These are phyloP conservation scores for Pseudomyrmex cubaensis DNA, from an alignment of 1,140 invertebrate species.

Conservation along the genomic window DNA sequence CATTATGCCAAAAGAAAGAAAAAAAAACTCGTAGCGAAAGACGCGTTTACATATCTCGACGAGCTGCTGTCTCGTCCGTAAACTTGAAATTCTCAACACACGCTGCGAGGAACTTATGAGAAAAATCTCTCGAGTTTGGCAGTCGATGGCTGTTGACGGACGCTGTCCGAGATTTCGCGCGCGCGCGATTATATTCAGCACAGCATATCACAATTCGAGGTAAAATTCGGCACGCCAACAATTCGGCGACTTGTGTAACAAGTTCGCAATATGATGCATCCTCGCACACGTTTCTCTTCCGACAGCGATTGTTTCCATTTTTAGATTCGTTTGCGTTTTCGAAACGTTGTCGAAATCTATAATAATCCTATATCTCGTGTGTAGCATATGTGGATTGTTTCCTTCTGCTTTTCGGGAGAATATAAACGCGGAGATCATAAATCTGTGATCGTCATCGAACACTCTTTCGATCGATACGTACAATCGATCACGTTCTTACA, in stretches of 20 bases:
- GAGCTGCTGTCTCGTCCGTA: constrained; percentile 7
- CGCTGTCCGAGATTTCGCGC: constrained; percentile 41
- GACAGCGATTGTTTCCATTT: constrained; percentile 2
- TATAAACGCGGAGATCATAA: neutral
- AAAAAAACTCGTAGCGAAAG: too few species aligned
- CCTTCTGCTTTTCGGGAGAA: too few species aligned
- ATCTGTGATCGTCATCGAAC: neutral
- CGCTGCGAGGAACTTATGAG: constrained; percentile 49
- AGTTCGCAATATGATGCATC: constrained; percentile 30
- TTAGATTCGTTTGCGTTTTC: too few species aligned
- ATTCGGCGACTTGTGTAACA: constrained; percentile 27
- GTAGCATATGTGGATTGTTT: neutral
- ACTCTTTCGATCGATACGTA: neutral
- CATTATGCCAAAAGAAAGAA: too few species aligned
- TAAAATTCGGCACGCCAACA: constrained; percentile 44
- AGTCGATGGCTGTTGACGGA: constrained; percentile 57
- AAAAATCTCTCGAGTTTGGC: constrained; percentile 46
- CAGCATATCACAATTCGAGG: constrained; percentile 56
- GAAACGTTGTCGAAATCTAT: neutral
- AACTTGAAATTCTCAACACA: constrained; percentile 2
- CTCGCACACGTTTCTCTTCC: constrained; percentile 13
- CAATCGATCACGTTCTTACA: neutral
- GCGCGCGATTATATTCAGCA: constrained; percentile 42
- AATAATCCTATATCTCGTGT: neutral
- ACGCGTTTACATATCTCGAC: neutral